These are phyloP conservation scores for Conomelus anceps DNA, from an alignment of 2,888 invertebrate genomes.

Conservation along the genomic window DNA sequence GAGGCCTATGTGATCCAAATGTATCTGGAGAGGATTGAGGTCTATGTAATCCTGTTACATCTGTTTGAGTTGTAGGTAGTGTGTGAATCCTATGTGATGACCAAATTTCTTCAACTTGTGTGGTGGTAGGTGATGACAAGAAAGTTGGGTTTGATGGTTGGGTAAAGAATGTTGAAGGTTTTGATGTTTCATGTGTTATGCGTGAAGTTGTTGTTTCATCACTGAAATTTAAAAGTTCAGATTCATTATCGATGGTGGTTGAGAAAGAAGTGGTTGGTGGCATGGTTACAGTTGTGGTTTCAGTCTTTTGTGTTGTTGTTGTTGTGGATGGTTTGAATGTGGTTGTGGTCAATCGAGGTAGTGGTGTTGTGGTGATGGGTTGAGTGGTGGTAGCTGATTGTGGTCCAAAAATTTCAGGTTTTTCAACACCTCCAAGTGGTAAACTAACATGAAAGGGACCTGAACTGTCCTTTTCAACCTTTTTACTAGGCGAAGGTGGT, in stretches of 20 bases:
- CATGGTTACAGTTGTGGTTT: neutral
- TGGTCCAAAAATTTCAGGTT: neutral
- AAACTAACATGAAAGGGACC: slow-evolving; percentile 36
- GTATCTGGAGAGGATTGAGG: neutral
- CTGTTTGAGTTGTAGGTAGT: neutral
- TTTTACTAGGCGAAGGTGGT: slow-evolving; percentile 25
- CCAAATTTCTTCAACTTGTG: neutral
- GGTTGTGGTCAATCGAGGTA: slow-evolving; percentile 7
- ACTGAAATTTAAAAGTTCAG: neutral
- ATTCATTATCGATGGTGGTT: too few relatives aligned
- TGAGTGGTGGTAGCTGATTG: neutral
- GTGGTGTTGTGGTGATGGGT: slow-evolving; percentile 1
- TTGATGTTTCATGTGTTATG: neutral
- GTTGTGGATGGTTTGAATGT: neutral
- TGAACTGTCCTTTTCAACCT: slow-evolving; percentile 25
- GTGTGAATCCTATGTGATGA: neutral
- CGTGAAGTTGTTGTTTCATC: neutral
- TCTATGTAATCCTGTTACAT: neutral
- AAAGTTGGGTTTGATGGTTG: neutral
- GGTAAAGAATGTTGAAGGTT: neutral
- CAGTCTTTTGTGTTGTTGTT: neutral
- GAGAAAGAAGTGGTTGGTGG: neutral
- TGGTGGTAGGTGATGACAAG: neutral
- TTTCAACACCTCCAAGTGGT: slow-evolving; percentile 31
- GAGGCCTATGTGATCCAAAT: neutral